Conservation (phyloP, 2,888 invertebrate species). For the Elmis aenea region DNA sequence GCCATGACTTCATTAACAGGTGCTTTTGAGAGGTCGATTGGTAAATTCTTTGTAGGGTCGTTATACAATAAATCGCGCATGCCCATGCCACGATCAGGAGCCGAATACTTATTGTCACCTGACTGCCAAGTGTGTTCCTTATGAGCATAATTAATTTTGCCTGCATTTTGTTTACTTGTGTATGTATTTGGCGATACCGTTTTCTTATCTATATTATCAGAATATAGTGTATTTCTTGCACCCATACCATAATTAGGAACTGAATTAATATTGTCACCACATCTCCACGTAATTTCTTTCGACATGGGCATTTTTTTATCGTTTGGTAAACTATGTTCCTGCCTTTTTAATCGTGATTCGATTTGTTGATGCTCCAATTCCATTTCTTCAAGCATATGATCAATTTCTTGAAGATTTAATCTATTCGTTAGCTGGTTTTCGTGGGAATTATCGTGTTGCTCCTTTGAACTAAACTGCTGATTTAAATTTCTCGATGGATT, state of each 20-base stretch:
- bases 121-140: slow-evolving; percentile 30
- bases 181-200: too few relatives aligned
- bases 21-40: too few relatives aligned
- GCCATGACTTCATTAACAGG: too few relatives aligned
- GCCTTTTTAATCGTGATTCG: slow-evolving; percentile 27
- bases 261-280: too few relatives aligned
- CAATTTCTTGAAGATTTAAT: slow-evolving; percentile 37
- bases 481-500: slow-evolving; percentile 33
- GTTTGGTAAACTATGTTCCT: slow-evolving; percentile 4
- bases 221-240: too few relatives aligned
- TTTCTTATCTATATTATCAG: too few relatives aligned
- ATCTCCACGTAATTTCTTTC: too few relatives aligned
- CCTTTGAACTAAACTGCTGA: slow-evolving; percentile 24
- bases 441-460: slow-evolving; percentile 3
- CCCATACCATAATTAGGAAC: too few relatives aligned
- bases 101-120: slow-evolving; percentile 40
- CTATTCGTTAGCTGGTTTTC: too few relatives aligned
- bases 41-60: slow-evolving; percentile 1
- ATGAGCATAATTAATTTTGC: too few relatives aligned
- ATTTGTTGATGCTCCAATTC: slow-evolving; percentile 43
- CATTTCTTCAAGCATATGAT: slow-evolving; percentile 44
- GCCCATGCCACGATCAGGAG: slow-evolving; percentile 39
- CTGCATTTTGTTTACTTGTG: not conserved
- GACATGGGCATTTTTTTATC: slow-evolving; percentile 1
- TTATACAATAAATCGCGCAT: slow-evolving; percentile 12